A percentile compares a stretch with the other conserved stretches of the same genome.
phyloP scores from a whole-genome alignment of 2,113 vertebrate genomes.

The Nyctereutes procyonoides region DNA sequence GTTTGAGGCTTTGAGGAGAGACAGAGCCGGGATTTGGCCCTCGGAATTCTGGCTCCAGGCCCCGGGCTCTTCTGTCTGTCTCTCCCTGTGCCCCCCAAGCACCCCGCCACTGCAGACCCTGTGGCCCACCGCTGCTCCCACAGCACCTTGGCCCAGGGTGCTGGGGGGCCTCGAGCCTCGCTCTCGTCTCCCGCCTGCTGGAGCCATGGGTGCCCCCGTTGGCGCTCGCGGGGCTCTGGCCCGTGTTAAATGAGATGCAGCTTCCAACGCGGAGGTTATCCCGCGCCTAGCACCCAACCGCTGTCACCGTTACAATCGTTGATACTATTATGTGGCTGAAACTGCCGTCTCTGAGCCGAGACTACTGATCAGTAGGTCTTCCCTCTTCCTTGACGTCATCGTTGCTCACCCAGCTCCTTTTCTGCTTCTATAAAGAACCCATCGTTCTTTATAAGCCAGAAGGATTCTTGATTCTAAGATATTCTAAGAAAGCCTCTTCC shows the following conservation, averaged over 20 bases:
- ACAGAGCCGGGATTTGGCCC: neutral
- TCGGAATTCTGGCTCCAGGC: neutral
- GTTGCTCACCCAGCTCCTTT: neutral
- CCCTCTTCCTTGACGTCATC: neutral
- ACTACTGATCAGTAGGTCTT: neutral
- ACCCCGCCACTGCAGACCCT: too few relatives aligned
- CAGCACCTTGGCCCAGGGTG: neutral
- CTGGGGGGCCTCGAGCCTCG: neutral
- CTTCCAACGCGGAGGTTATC: neutral
- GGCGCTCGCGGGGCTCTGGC: neutral
- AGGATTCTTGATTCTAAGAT: neutral
- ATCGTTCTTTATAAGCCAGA: neutral
- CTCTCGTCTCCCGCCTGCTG: neutral
- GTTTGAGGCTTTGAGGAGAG: neutral
- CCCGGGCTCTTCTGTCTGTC: neutral
- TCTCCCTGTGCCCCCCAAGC: fast-evolving
- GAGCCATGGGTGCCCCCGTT: neutral
- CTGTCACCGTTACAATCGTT: neutral
- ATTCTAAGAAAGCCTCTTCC: neutral
- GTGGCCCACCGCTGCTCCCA: neutral
- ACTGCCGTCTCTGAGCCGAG: neutral
- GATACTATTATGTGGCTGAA: neutral
- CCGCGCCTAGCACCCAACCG: neutral
- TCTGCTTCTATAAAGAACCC: neutral
- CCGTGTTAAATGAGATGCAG: neutral